phyloP scores from a whole-genome alignment of 92 coral and sea anemone genomes.

The Siderastrea radians region DNA sequence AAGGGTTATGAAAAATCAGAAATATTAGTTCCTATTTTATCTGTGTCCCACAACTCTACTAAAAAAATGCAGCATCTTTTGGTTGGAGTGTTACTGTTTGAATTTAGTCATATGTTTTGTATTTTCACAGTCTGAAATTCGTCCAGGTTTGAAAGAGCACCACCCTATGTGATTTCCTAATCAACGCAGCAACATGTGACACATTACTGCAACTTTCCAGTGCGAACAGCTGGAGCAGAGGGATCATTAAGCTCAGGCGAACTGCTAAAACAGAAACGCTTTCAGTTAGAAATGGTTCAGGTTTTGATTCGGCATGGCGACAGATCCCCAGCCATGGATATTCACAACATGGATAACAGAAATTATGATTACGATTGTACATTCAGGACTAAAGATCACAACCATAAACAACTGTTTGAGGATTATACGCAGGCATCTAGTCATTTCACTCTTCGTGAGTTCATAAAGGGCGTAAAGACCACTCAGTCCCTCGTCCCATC shows the following conservation, averaged over 20 bases:
- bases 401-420: slow-evolving; percentile 58
- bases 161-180: not conserved
- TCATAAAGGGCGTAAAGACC: slow-evolving; percentile 21
- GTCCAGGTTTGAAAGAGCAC: not conserved
- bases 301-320: slow-evolving; percentile 93
- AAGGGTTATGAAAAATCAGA: too few species aligned
- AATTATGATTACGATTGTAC: slow-evolving; percentile 78
- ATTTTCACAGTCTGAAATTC: slow-evolving; percentile 21
- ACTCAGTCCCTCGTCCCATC: slow-evolving; percentile 36
- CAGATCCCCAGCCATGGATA: slow-evolving; percentile 67
- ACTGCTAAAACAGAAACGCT: slow-evolving; percentile 29
- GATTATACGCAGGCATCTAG: slow-evolving; percentile 55
- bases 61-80: too few species aligned
- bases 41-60: too few species aligned
- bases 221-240: slow-evolving; percentile 74
- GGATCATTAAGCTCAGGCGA: slow-evolving; percentile 52
- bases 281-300: slow-evolving; percentile 81
- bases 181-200: not conserved
- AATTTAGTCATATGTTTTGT: not conserved
- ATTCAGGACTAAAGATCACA: slow-evolving; percentile 41
- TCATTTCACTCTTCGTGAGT: slow-evolving; percentile 26
- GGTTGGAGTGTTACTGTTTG: too few species aligned
- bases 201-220: slow-evolving; percentile 88
- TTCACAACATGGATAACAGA: slow-evolving; percentile 63
- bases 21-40: too few species aligned